A percentile compares a stretch with the other conserved stretches of the same genome.
phyloP scores from a whole-genome alignment of 1,140 invertebrate genomes.

The Drosophila arawakana region DNA sequence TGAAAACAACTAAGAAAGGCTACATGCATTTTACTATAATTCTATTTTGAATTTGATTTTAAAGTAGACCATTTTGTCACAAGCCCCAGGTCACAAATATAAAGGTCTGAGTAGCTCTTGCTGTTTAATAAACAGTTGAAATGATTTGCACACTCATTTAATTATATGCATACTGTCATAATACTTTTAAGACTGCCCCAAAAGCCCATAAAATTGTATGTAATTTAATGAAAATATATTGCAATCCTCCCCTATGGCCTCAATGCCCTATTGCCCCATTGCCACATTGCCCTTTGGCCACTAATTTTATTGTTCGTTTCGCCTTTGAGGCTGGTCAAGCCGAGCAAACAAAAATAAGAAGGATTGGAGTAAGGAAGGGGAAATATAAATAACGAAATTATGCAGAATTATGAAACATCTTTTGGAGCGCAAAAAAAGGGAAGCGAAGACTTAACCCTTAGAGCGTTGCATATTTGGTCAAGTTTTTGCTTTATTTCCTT shows the following conservation, averaged over 20 bases:
- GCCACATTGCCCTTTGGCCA: slow-evolving; percentile 16
- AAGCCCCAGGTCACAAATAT: not conserved
- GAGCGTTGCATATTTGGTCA: slow-evolving; percentile 57
- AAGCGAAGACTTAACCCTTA: slow-evolving; percentile 61
- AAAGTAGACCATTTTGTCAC: not conserved
- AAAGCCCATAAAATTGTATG: slow-evolving; percentile 65
- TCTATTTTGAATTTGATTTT: too few species aligned
- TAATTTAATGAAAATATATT: slow-evolving; percentile 81
- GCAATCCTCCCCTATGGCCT: slow-evolving; percentile 25
- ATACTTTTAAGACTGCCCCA: slow-evolving; percentile 42
- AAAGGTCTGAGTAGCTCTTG: not conserved
- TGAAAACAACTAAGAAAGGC: too few species aligned
- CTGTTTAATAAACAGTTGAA: slow-evolving; percentile 27
- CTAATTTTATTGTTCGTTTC: slow-evolving; percentile 64
- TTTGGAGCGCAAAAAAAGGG: slow-evolving; percentile 6
- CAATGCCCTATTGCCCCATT: not conserved
- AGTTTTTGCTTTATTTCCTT: slow-evolving; percentile 56
- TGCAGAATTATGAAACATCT: slow-evolving; percentile 74
- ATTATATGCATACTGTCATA: slow-evolving; percentile 51
- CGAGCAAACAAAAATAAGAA: not conserved
- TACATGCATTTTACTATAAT: too few species aligned
- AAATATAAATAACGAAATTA: slow-evolving; percentile 78
- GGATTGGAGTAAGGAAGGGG: slow-evolving; percentile 18
- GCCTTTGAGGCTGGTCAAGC: slow-evolving; percentile 54
- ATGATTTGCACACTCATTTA: slow-evolving; percentile 54